Evolutionary conservation across 2,888 invertebrate species (phyloP), one percentile per base, ranked within the genome.

Genomic region (Leptinotarsa peninsularis): DNA sequence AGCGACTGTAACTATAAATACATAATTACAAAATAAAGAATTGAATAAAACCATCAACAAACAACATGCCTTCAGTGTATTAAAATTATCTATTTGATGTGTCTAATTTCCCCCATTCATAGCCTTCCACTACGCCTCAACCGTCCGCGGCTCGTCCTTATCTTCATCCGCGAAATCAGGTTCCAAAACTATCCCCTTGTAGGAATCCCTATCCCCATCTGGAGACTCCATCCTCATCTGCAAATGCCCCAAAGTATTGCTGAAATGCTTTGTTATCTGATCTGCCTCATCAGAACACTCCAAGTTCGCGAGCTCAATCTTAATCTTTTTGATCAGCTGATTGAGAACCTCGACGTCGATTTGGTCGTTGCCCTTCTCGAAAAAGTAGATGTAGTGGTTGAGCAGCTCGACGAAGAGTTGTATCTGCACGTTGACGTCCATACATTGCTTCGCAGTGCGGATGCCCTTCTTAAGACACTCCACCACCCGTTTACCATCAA

Each of bases 401-500:
- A 99, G 90, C 78, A 99, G 91, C 87, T 99, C 99, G 4, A 98
- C 96, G 86, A 97, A 95, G 58, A 99, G 91, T 87, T 99, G 98
- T 27, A 98, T 96, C 60, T 74, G 98, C 7, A 98, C 98, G 3
- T 96, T 95, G 21, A 94, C 93, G 89, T 99, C 99, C 96, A 99
- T 96, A 85, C 99, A 99, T 85, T 99, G 98, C 81, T 96, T 96
- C 0, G 98, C 97, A 75, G 99, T 98, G 73, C 97, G 93, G 4
- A 96, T 94, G 97, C 98, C 97, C 88, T 98, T 98, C 89, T 98
- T 98, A 81, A 99, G 90, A 87, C 98, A 99, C 86, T 99, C 99
- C 67, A 97, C 90, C 0, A 98, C 98, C 49, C 96, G 93, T 81
- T 95, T 94, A 4, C 96, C 96, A 87, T 99, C 98, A 82, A 94